Base-by-base conservation (phyloP, 2,797 vertebrate genomes). In the Rhabdomys pumilio region DNA sequence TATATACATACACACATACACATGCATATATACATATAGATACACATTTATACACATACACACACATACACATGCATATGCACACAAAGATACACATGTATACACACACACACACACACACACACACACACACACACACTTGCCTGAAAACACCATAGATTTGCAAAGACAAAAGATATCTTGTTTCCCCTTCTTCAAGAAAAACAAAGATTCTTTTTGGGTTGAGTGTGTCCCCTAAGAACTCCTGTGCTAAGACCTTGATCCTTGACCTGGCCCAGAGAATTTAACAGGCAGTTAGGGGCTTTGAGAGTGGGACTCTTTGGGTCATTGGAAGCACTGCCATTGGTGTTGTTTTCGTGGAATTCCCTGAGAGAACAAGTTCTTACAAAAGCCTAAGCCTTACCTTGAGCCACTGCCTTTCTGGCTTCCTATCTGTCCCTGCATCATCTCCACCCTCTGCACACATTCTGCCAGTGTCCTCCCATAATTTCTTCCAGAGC, bases 11-110 rank as follows among this genome's bases (percentile, higher is more conserved):
- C 10, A 41, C 79, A 55, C 10, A 55, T 31, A 53, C 29, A 79
- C 5, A 13, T 17, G 22, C 19, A 24, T 4, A n/a, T 3, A 13
- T 10, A 53, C 9, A 34, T 1, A 38, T 2, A 57, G 19, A 20
- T 8, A 12, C 13, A 53, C 11, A 8, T 7, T 24, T 1, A 13
- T 7, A 17, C 29, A 50, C 76, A 53, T 38, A 15, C 26, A 31
- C 41, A 44, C 22, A 44, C 13, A 47, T 22, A 44, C 12, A 26
- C 34, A 44, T 44, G 44, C 44, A 44, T 44, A 44, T 44, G 44
- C 44, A 44, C 44, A 44, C 44, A 44, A 4, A 44, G 44, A 44
- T 44, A 44, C 44, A 44, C 44, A 44, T 44, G 44, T 44, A 44
- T 44, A 22, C 12, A 26, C 34, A 44, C 6, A 6, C 44, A 44